Conservation (phyloP, 2,797 vertebrate species). For the Sylvilagus floridanus region DNA sequence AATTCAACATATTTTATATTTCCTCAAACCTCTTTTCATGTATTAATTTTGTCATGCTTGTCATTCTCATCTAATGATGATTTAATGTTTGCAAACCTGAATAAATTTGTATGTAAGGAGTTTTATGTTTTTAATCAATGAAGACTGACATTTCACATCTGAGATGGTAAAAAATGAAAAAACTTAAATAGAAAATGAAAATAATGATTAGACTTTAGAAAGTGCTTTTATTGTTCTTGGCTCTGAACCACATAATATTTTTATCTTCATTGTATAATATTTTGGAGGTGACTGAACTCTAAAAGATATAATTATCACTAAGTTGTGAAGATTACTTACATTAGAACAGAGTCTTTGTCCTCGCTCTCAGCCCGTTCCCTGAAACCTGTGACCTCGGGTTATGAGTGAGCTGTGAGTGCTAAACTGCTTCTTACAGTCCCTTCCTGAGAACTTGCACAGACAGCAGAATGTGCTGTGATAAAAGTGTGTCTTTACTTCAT, state of each 20-base stretch:
- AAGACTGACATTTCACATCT: conserved; percentile 79
- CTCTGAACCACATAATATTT: background rate
- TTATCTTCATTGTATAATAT: conserved; percentile 41
- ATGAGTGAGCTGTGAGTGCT: background rate
- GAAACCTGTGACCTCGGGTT: background rate
- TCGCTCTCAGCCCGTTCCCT: background rate
- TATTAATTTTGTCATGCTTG: conserved; percentile 81
- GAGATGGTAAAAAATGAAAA: conserved; percentile 76
- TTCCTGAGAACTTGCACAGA: background rate
- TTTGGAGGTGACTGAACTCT: conserved; percentile 69
- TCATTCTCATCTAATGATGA: conserved; percentile 83
- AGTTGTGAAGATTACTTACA: conserved; percentile 56
- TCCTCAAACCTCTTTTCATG: conserved; percentile 62
- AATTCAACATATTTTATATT: conserved; percentile 76
- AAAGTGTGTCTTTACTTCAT: conserved; percentile 14
- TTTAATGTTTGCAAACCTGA: conserved; percentile 83
- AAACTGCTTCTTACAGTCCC: background rate
- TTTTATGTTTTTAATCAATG: conserved; percentile 78
- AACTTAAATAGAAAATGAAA: conserved; percentile 75
- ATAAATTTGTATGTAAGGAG: conserved; percentile 74
- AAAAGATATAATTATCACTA: conserved; percentile 60
- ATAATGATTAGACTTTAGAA: conserved; percentile 70
- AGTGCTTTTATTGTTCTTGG: conserved; percentile 65
- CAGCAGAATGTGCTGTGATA: background rate
- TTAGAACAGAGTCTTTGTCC: conserved; percentile 22